These are phyloP conservation scores for Porites cylindrica DNA, from an alignment of 92 coral and sea anemone species.

Conservation along the genomic window DNA sequence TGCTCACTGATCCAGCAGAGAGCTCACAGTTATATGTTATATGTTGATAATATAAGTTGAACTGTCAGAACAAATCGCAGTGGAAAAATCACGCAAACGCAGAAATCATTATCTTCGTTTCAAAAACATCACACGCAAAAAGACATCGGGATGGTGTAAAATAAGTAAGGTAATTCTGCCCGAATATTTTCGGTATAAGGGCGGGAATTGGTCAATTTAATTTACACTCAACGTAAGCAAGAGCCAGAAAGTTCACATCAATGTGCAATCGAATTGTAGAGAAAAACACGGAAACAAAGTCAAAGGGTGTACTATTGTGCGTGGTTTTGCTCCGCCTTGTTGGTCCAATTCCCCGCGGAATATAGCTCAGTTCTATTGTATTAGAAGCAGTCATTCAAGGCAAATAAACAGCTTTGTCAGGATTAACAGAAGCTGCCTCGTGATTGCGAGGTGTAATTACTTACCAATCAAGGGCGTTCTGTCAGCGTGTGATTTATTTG, in stretches of 20 bases:
- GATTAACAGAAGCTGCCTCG: not conserved
- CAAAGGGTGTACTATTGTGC: not conserved
- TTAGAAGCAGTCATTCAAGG: not conserved
- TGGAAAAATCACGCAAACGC: too few species aligned
- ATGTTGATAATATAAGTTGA: too few species aligned
- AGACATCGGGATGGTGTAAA: too few species aligned
- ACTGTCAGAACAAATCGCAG: too few species aligned
- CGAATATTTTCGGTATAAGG: too few species aligned
- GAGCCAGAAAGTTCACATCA: not conserved
- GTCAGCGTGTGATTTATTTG: constrained; percentile 21
- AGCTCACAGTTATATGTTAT: too few species aligned
- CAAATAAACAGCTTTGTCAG: not conserved
- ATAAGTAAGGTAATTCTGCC: too few species aligned
- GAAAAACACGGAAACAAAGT: not conserved
- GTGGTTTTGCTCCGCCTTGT: not conserved
- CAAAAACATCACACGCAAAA: too few species aligned
- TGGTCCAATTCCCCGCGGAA: not conserved
- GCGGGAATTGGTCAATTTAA: not conserved
- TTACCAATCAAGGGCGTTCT: not conserved
- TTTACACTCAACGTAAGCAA: not conserved
- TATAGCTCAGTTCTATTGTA: not conserved
- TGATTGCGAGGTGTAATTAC: not conserved
- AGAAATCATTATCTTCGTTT: too few species aligned
- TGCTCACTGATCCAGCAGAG: too few species aligned
- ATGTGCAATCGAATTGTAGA: constrained; percentile 6